phyloP scores from a whole-genome alignment of 2,797 vertebrate genomes.

The Cuniculus paca region DNA sequence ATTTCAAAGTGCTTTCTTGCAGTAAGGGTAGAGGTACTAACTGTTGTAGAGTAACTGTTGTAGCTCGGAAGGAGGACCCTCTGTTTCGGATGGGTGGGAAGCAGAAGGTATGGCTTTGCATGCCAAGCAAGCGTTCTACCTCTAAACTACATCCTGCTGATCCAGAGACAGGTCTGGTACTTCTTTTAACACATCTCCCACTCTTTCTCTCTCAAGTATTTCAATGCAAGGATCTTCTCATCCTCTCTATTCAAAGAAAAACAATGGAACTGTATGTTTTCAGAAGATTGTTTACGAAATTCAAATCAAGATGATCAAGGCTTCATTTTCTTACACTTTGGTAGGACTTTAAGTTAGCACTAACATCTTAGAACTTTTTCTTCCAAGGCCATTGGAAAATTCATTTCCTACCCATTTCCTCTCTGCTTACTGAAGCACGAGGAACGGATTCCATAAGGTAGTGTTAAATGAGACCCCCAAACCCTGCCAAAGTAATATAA shows the following conservation, averaged over 20 bases:
- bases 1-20: background rate
- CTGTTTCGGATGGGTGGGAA: background rate
- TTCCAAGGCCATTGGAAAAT: background rate
- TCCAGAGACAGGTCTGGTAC: background rate
- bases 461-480: background rate
- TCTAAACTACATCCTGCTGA: background rate
- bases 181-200: background rate
- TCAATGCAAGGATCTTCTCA: background rate
- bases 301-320: conserved; percentile 30
- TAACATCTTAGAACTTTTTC: background rate
- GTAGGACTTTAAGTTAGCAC: conserved; percentile 47
- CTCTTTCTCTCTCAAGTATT: background rate
- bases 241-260: background rate
- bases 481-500: background rate
- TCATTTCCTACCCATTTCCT: conserved; percentile 20
- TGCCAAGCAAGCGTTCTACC: background rate
- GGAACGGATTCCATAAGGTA: background rate
- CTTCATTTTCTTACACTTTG: conserved; percentile 23
- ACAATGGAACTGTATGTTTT: background rate
- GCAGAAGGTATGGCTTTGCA: background rate
- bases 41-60: background rate
- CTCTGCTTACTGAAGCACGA: background rate
- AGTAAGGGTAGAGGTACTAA: background rate
- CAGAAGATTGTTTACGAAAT: conserved; percentile 44
- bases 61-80: background rate